Evolutionary conservation across 2,113 vertebrate genomes (phyloP).

Genomic region (Ceyx cyanopectus): DNA sequence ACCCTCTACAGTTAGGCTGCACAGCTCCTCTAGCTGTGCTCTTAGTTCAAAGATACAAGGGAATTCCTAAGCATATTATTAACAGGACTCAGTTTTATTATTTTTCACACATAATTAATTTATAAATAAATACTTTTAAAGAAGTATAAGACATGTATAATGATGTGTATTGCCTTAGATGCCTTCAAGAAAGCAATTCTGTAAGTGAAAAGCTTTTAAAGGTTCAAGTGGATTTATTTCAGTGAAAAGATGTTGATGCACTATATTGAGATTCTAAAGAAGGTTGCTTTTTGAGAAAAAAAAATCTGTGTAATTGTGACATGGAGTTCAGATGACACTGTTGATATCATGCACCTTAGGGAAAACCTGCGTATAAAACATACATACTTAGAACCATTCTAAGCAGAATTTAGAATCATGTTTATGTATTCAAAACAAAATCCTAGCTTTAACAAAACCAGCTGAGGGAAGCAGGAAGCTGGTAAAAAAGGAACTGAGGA

Average conservation of each 20-base stretch:
- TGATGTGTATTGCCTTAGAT: neutral
- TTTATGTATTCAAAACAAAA: neutral
- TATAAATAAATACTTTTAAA: neutral
- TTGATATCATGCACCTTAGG: neutral
- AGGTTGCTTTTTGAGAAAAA: neutral
- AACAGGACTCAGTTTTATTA: neutral
- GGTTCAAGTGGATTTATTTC: neutral
- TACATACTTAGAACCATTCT: neutral
- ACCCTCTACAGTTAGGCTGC: neutral
- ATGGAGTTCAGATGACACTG: neutral
- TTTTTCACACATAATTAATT: slow-evolving; percentile 3
- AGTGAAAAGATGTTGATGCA: neutral
- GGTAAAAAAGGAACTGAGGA: neutral
- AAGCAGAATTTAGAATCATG: neutral
- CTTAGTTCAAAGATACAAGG: neutral
- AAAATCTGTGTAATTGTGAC: neutral
- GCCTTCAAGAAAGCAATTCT: neutral
- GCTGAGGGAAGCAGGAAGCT: neutral
- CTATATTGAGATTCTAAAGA: neutral
- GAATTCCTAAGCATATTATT: neutral
- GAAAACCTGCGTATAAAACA: neutral
- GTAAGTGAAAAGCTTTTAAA: neutral
- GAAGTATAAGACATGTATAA: neutral
- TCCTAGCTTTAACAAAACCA: neutral
- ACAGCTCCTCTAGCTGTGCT: neutral